phyloP scores from a whole-genome alignment of 64 coral and sea anemone genomes.

The Porites lutea region DNA sequence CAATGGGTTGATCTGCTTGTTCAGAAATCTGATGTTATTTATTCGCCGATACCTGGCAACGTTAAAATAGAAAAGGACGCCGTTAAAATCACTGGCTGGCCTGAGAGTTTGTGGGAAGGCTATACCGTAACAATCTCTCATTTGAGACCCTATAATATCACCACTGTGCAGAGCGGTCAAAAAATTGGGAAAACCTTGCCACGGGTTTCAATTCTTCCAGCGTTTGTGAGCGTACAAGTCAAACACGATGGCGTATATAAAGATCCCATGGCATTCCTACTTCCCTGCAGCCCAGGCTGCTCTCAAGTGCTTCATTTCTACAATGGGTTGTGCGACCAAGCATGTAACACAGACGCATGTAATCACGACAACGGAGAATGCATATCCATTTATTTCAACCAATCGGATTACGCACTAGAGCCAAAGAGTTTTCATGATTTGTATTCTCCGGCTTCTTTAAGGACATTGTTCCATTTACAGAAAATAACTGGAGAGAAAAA shows the following conservation, averaged over 20 bases:
- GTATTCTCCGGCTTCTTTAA: constrained; percentile 23
- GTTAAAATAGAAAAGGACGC: background rate
- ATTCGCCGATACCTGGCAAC: constrained; percentile 74
- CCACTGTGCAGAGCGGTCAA: constrained; percentile 54
- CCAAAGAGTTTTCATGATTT: background rate
- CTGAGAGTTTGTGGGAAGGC: constrained; percentile 59
- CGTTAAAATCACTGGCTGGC: constrained; percentile 63
- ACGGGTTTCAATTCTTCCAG: background rate
- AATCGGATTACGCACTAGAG: constrained; percentile 4
- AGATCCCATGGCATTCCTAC: constrained; percentile 42
- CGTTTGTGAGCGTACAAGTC: constrained; percentile 34
- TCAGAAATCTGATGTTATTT: constrained; percentile 35
- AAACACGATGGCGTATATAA: background rate
- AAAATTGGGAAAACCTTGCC: constrained; percentile 17
- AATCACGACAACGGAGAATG: constrained; percentile 72
- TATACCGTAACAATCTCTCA: constrained; percentile 54
- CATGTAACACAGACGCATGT: constrained; percentile 69
- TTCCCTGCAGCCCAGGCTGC: constrained; percentile 61
- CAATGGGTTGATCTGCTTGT: constrained; percentile 34
- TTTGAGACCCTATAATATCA: constrained; percentile 52
- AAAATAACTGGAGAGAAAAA: constrained; percentile 38
- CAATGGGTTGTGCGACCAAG: constrained; percentile 62
- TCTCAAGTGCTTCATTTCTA: constrained; percentile 38
- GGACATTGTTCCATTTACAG: constrained; percentile 54
- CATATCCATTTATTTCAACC: background rate